These are phyloP conservation scores for Setipinna tenuifilis DNA, from an alignment of 2,797 vertebrate genomes.

Conservation along the genomic window DNA sequence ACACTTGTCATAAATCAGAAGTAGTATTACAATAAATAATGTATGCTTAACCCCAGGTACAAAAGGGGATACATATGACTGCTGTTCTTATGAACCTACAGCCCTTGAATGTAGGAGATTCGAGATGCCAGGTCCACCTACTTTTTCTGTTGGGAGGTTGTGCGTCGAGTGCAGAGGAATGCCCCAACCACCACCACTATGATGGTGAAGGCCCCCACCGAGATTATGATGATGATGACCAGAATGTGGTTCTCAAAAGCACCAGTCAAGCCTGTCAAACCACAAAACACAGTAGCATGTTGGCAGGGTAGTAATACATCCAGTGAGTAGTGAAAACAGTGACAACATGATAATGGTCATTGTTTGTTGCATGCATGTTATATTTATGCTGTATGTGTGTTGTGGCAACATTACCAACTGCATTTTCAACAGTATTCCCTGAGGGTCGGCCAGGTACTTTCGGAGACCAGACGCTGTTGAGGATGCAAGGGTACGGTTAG, in stretches of 20 bases:
- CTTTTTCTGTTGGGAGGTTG: slow-evolving; percentile 97
- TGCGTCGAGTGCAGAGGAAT: slow-evolving; percentile 92
- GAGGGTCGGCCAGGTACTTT: slow-evolving; percentile 79
- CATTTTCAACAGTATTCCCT: slow-evolving; percentile 72
- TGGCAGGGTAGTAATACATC: background rate
- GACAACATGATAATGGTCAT: background rate
- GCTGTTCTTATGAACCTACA: background rate
- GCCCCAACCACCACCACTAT: slow-evolving; percentile 92
- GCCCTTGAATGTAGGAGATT: background rate
- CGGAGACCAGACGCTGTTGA: slow-evolving; percentile 82
- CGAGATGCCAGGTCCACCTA: slow-evolving; percentile 62
- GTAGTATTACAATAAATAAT: too few relatives aligned
- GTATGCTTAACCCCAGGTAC: background rate
- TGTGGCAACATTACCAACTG: slow-evolving; percentile 78
- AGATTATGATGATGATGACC: slow-evolving; percentile 92
- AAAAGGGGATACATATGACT: background rate
- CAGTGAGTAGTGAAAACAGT: too few relatives aligned
- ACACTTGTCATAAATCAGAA: too few relatives aligned
- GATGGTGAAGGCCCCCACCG: slow-evolving; percentile 91
- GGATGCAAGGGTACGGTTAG: slow-evolving; percentile 34
- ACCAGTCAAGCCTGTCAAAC: slow-evolving; percentile 80
- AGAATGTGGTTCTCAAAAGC: slow-evolving; percentile 86
- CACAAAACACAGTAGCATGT: background rate
- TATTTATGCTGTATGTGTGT: background rate
- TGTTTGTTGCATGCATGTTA: too few relatives aligned